Evolutionary conservation across 2,797 vertebrate species (phyloP).

Genomic region (Vipera ursinii): DNA sequence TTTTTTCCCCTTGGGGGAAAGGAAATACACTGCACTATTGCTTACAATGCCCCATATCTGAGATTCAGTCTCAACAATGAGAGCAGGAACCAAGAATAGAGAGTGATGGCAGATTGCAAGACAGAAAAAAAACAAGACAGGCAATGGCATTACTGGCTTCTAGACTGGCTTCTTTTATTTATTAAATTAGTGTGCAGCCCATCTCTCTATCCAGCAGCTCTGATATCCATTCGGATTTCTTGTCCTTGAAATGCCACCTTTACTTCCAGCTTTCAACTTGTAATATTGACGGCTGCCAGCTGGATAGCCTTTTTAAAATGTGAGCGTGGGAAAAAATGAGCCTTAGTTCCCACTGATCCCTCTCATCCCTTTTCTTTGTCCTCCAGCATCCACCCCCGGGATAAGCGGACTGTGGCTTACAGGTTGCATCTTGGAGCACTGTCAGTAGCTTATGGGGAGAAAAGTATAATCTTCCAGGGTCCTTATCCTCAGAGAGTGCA

Average conservation of each 20-base stretch:
- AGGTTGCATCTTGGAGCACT: conserved; percentile 83
- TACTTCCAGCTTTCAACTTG: not conserved
- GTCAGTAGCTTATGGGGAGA: conserved; percentile 82
- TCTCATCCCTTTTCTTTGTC: not conserved
- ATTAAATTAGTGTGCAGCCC: not conserved
- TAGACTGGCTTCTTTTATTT: not conserved
- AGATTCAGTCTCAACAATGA: not conserved
- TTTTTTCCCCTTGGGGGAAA: not conserved
- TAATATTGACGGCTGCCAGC: not conserved
- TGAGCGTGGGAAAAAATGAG: not conserved
- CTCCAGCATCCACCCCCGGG: conserved; percentile 84
- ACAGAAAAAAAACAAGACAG: not conserved
- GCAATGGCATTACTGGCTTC: not conserved
- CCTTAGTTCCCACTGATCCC: too few species aligned
- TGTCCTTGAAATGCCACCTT: not conserved
- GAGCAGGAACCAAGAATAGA: not conserved
- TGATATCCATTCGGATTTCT: not conserved
- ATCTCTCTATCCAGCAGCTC: not conserved
- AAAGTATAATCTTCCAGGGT: conserved; percentile 77
- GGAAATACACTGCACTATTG: not conserved
- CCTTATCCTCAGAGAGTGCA: conserved; percentile 74
- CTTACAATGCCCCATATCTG: not conserved
- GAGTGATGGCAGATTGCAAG: not conserved
- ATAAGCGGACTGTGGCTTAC: conserved; percentile 84
- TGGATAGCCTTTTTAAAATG: not conserved